These are phyloP conservation scores for Cepaea hortensis DNA, from an alignment of 2,888 invertebrate species.

Conservation along the genomic window DNA sequence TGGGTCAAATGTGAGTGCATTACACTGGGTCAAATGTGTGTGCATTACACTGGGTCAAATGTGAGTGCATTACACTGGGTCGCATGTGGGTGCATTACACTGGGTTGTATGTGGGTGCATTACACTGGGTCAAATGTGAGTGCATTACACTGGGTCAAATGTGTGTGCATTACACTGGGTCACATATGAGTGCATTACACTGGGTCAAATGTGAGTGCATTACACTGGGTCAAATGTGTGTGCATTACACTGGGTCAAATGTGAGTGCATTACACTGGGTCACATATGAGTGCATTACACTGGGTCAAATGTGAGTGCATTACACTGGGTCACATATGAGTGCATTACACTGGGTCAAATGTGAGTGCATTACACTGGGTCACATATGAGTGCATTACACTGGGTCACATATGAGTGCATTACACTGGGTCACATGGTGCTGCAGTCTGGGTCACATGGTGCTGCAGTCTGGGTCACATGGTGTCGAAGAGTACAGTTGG, in stretches of 20 bases:
- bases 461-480: not conserved
- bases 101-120: too few species aligned
- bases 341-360: not conserved
- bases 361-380: not conserved
- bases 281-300: not conserved
- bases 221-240: not conserved
- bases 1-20: not conserved
- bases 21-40: not conserved
- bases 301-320: not conserved
- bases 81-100: not conserved
- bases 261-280: not conserved
- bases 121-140: not conserved
- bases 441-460: not conserved
- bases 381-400: not conserved
- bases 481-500: too few species aligned
- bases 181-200: constrained; percentile 9
- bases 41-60: not conserved
- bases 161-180: not conserved
- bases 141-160: not conserved
- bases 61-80: not conserved
- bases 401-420: not conserved
- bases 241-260: not conserved
- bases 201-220: not conserved
- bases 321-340: too few species aligned
- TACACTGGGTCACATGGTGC: not conserved